Evolutionary conservation across 2,113 vertebrate species (phyloP).

Genomic region (Leptocoma aspasia): DNA sequence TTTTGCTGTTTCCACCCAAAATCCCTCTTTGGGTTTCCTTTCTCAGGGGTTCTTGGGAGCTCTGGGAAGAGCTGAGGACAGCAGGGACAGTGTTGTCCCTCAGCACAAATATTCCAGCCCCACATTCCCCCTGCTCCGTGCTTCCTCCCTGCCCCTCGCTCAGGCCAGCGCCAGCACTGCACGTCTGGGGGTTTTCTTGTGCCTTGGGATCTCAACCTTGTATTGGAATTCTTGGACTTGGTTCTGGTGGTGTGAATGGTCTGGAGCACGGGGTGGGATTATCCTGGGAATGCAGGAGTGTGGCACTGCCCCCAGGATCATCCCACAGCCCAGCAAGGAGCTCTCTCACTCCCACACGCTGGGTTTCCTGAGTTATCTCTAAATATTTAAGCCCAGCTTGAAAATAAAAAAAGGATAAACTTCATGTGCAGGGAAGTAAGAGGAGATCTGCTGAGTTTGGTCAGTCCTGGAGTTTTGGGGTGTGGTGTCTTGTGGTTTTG

Average conservation of each 20-base stretch:
- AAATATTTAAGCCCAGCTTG: not conserved
- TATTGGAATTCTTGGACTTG: rapidly evolving
- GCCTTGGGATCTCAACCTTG: rapidly evolving
- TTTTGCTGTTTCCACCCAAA: not conserved
- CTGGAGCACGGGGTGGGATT: not conserved
- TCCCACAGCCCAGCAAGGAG: not conserved
- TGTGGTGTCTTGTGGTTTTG: too few species aligned
- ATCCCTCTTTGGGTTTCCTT: not conserved
- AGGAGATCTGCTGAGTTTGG: not conserved
- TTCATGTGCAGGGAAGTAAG: not conserved
- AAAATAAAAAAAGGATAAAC: not conserved
- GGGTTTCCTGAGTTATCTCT: rapidly evolving
- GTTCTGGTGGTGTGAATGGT: not conserved
- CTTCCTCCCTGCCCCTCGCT: not conserved
- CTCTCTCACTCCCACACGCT: rapidly evolving
- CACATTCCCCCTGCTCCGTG: not conserved
- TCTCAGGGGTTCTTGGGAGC: not conserved
- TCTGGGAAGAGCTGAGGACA: not conserved
- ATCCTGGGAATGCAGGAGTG: rapidly evolving
- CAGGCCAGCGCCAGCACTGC: not conserved
- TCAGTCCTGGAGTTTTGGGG: too few species aligned
- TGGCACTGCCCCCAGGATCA: not conserved
- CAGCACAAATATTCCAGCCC: rapidly evolving
- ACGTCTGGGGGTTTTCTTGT: rapidly evolving
- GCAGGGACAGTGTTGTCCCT: not conserved